Base-by-base conservation (phyloP, 2,113 vertebrate genomes). In the Thermophis baileyi region DNA sequence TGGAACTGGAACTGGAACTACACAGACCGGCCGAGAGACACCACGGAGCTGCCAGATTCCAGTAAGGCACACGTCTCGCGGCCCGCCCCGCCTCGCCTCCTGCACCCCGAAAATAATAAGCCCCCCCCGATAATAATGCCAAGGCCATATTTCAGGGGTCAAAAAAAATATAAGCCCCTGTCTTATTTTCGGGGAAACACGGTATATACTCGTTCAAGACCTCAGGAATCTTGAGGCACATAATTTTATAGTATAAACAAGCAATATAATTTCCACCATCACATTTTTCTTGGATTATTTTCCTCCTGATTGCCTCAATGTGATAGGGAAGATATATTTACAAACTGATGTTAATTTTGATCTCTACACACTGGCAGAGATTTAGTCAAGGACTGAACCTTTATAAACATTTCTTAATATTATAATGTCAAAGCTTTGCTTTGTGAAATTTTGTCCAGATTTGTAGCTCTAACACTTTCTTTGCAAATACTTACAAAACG, bases 401-500 rank as follows among this genome's bases (percentile, higher is more conserved):
- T 74, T 74, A 93, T 1, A 92, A 94, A 95, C n/a, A 86, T 0
- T 20, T 0, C 0, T 89, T 0, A 25, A 1, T 1, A 25, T 10
- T 60, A 49, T 49, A 94, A 91, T 94, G 14, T 2, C 4, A 49
- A 50, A 2, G 3, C 16, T 40, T 53, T 1, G 14, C 0, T 90
- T 85, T 85, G 0, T 47, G 27, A 8, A 6, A 85, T 92, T 93
- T 55, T 91, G 2, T 88, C 20, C 2, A 88, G 30, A 57, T 14
- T 49, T 25, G 47, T 11, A 54, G 1, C 18, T 55, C 1, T 1
- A 92, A 51, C 1, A 50, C 49, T 86, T 44, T 14, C 93, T 18
- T 30, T 91, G 27, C 2, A 55, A 90, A 91, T 97, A 99, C 99
- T 99, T 98, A 99, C 99, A 95, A 99, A 98, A 93, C 99, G 98